A percentile compares a stretch with the other conserved stretches of the same genome.
Evolutionary conservation across 2,797 vertebrate genomes (phyloP).

Genomic region (Bucorvus abyssinicus): DNA sequence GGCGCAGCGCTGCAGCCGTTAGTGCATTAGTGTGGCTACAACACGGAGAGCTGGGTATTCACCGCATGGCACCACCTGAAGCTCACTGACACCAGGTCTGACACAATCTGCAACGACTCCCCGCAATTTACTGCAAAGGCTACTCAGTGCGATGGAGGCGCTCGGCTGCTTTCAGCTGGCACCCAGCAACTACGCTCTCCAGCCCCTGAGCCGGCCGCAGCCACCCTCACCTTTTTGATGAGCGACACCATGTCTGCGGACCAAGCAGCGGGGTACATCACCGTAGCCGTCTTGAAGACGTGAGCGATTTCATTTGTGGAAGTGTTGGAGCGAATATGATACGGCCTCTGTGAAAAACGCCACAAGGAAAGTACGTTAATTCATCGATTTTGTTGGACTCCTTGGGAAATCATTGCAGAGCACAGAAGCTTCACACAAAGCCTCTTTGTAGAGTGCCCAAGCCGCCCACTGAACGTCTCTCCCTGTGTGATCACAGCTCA

Average conservation of each 20-base stretch:
- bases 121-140: background rate
- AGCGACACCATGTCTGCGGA: slow-evolving; percentile 87
- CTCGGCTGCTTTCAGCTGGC: background rate
- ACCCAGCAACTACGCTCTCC: background rate
- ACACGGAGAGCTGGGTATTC: background rate
- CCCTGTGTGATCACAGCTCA: background rate
- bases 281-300: slow-evolving; percentile 83
- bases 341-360: slow-evolving; percentile 84
- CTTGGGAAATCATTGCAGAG: background rate
- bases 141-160: accelerated
- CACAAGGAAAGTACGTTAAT: background rate
- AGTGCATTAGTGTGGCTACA: accelerated
- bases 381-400: background rate
- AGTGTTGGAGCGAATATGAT: slow-evolving; percentile 88
- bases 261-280: slow-evolving; percentile 89
- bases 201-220: background rate
- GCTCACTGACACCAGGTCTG: background rate
- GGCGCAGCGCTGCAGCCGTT: background rate
- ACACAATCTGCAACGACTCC: too few relatives aligned
- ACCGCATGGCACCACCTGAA: accelerated
- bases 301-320: slow-evolving; percentile 85
- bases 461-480: background rate
- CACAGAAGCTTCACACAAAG: background rate
- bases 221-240: slow-evolving; percentile 81
- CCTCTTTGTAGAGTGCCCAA: background rate